phyloP scores from a whole-genome alignment of 2,797 vertebrate species.

The Chloroceryle amazona region DNA sequence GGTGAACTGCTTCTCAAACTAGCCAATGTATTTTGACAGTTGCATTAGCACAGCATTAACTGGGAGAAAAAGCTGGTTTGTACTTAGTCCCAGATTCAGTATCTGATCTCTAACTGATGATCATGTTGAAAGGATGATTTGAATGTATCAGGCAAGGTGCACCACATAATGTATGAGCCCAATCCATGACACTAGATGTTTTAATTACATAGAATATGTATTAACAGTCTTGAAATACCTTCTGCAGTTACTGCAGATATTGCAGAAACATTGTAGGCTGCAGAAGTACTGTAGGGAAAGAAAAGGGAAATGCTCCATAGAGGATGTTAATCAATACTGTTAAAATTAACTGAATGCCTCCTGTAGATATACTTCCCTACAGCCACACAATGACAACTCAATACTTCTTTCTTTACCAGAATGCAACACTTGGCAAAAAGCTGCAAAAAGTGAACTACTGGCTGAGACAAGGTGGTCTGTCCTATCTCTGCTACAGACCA shows the following conservation, averaged over 20 bases:
- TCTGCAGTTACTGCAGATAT: not conserved
- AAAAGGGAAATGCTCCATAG: not conserved
- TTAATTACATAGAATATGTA: not conserved
- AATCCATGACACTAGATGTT: not conserved
- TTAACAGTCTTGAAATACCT: not conserved
- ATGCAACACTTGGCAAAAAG: not conserved
- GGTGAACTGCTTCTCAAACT: not conserved
- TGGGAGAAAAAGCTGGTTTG: not conserved
- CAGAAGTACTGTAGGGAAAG: not conserved
- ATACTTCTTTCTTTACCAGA: not conserved
- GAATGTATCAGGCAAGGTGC: not conserved
- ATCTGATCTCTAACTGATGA: not conserved
- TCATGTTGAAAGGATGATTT: not conserved
- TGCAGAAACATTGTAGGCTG: not conserved
- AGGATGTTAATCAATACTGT: not conserved
- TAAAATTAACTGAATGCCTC: not conserved
- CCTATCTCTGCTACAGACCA: not conserved
- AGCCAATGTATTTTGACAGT: not conserved
- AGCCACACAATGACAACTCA: not conserved
- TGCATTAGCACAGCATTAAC: not conserved
- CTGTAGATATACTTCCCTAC: not conserved
- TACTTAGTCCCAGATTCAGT: not conserved
- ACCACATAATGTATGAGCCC: not conserved
- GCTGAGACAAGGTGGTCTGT: rapidly evolving
- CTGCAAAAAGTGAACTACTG: not conserved